Evolutionary conservation across 2,888 invertebrate species (phyloP).

Genomic region (Bombylius discolor): DNA sequence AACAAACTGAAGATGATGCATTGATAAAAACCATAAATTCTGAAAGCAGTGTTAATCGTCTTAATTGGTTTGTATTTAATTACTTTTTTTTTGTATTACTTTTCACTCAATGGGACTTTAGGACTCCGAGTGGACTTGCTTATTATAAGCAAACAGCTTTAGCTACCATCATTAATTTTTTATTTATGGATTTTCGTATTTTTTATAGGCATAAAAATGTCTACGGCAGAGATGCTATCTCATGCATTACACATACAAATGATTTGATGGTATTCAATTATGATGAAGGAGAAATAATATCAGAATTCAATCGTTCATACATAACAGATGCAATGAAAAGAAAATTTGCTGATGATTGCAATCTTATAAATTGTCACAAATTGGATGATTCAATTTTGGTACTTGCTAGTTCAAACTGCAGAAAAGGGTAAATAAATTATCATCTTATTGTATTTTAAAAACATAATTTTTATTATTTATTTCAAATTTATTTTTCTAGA

Average conservation of each 20-base stretch:
- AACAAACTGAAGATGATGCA: constrained; percentile 66
- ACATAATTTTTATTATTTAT: not conserved
- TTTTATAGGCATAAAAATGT: constrained; percentile 26
- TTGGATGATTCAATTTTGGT: constrained; percentile 42
- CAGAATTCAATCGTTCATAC: constrained; percentile 43
- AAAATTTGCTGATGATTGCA: constrained; percentile 47
- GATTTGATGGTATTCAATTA: constrained; percentile 57
- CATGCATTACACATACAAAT: constrained; percentile 58
- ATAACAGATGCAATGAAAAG: constrained; percentile 47
- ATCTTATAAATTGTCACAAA: constrained; percentile 48
- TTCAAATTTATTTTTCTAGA: constrained; percentile 15
- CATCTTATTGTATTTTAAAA: not conserved
- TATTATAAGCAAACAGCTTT: too few species aligned
- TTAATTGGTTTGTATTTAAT: constrained; percentile 39
- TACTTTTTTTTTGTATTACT: constrained; percentile 5
- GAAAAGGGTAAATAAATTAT: constrained; percentile 40
- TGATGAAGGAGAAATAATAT: constrained; percentile 46
- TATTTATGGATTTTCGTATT: not conserved
- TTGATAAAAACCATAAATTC: constrained; percentile 62
- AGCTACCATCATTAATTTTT: too few species aligned
- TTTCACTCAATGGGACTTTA: not conserved
- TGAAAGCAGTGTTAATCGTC: constrained; percentile 57
- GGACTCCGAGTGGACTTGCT: not conserved
- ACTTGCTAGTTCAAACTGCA: constrained; percentile 50
- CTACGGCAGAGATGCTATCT: constrained; percentile 39